Conservation (phyloP, 2,113 vertebrate species). For the Ascaphus truei region DNA sequence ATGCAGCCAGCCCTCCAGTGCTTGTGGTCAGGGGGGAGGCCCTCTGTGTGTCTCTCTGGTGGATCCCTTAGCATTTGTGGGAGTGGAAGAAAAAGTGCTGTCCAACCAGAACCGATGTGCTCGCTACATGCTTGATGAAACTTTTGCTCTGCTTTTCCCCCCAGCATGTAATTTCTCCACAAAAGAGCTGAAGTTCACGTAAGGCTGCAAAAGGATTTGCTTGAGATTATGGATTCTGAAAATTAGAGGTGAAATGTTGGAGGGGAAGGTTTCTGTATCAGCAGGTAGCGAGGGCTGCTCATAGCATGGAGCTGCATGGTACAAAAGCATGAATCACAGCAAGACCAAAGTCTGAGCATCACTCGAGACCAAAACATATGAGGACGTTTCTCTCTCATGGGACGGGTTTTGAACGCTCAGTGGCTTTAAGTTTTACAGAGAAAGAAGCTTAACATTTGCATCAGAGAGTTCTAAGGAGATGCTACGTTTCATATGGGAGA, state of each 20-base stretch:
- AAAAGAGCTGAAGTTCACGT: constrained; percentile 64
- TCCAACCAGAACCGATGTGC: constrained; percentile 63
- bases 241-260: constrained; percentile 51
- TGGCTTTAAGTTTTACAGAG: too few species aligned
- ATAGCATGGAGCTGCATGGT: too few species aligned
- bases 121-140: constrained; percentile 49
- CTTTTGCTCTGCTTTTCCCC: constrained; percentile 30
- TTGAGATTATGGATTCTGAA: constrained; percentile 58
- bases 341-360: too few species aligned
- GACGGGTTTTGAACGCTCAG: too few species aligned
- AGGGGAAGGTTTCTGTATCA: constrained; percentile 42
- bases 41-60: constrained; percentile 56
- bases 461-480: constrained; percentile 50
- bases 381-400: background rate
- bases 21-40: constrained; percentile 58
- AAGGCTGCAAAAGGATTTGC: constrained; percentile 61
- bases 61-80: constrained; percentile 68
- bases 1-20: constrained; percentile 63
- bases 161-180: constrained; percentile 68
- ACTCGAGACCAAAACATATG: too few species aligned
- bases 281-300: too few species aligned
- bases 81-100: constrained; percentile 63
- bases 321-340: too few species aligned
- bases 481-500: constrained; percentile 48
- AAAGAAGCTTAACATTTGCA: constrained; percentile 43